phyloP scores from a whole-genome alignment of 2,113 vertebrate genomes.

The Hippolais icterina region DNA sequence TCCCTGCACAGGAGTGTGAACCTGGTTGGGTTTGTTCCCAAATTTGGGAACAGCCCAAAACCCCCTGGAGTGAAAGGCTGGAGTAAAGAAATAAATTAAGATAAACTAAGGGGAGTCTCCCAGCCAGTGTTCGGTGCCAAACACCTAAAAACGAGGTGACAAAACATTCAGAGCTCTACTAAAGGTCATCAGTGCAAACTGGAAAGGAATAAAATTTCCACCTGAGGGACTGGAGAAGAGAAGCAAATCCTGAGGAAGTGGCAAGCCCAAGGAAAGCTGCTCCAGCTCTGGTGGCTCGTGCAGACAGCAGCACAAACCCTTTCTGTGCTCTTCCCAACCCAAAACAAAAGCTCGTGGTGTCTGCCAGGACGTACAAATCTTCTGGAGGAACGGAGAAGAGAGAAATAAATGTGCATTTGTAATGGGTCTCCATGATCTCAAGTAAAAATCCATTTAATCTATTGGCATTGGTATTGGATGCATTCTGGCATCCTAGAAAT shows the following conservation, averaged over 20 bases:
- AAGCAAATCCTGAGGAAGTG: not conserved
- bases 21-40: too few relatives aligned
- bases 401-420: not conserved
- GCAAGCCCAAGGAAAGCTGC: not conserved
- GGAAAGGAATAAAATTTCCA: not conserved
- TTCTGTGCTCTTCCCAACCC: not conserved
- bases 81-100: not conserved
- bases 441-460: slow-evolving; percentile 36
- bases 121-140: not conserved
- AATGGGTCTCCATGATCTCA: not conserved
- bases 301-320: not conserved
- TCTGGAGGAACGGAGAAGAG: not conserved
- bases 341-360: not conserved
- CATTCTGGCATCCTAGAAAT: not conserved
- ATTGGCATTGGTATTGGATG: not conserved
- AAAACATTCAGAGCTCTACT: not conserved
- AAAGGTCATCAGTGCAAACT: not conserved
- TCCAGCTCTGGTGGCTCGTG: not conserved
- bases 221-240: not conserved
- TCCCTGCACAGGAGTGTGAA: too few relatives aligned
- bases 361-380: not conserved
- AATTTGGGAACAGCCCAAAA: not conserved
- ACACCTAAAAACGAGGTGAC: not conserved
- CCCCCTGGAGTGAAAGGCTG: not conserved
- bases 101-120: not conserved